Evolutionary conservation across 2,797 vertebrate species (phyloP).

Genomic region (Macroramphosus scolopax): DNA sequence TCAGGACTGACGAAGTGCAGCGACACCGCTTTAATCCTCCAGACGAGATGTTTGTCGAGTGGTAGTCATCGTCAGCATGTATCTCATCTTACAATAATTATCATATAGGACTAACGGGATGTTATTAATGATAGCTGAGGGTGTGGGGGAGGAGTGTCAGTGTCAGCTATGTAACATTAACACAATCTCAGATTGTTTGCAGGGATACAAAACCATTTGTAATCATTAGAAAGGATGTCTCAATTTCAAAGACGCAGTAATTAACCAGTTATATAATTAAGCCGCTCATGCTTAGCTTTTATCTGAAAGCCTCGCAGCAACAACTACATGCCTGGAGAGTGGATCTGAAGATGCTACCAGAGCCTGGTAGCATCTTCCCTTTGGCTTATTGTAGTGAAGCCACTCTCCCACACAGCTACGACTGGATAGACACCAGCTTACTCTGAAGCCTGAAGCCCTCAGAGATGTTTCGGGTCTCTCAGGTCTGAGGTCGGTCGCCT

Average conservation of each 20-base stretch:
- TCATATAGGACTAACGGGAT: slow-evolving; percentile 17
- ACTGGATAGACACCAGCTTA: too few species aligned
- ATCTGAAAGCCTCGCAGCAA: too few species aligned
- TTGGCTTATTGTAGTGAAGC: too few species aligned
- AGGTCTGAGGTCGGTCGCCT: too few species aligned
- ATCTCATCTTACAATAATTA: slow-evolving; percentile 56
- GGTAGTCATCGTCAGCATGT: slow-evolving; percentile 46
- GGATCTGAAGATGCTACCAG: too few species aligned
- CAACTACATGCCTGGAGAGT: too few species aligned
- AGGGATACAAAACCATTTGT: slow-evolving; percentile 15
- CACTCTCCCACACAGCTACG: too few species aligned
- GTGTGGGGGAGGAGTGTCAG: slow-evolving; percentile 15
- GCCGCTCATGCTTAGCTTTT: slow-evolving; percentile 9
- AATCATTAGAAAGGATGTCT: slow-evolving; percentile 33
- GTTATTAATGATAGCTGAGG: slow-evolving; percentile 41
- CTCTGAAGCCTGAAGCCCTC: too few species aligned
- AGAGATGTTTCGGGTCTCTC: too few species aligned
- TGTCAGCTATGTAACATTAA: slow-evolving; percentile 33
- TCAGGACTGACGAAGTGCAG: slow-evolving; percentile 42
- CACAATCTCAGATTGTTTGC: slow-evolving; percentile 32
- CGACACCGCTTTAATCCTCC: slow-evolving; percentile 49
- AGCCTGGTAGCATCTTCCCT: too few species aligned
- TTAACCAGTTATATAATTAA: slow-evolving; percentile 22
- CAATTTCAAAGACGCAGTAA: slow-evolving; percentile 6
- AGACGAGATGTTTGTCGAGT: slow-evolving; percentile 48